Percentiles rank a stretch among this genome's conserved stretches.
These are phyloP conservation scores for Platerodrilus igneus DNA, from an alignment of 2,888 invertebrate genomes.

Conservation along the genomic window DNA sequence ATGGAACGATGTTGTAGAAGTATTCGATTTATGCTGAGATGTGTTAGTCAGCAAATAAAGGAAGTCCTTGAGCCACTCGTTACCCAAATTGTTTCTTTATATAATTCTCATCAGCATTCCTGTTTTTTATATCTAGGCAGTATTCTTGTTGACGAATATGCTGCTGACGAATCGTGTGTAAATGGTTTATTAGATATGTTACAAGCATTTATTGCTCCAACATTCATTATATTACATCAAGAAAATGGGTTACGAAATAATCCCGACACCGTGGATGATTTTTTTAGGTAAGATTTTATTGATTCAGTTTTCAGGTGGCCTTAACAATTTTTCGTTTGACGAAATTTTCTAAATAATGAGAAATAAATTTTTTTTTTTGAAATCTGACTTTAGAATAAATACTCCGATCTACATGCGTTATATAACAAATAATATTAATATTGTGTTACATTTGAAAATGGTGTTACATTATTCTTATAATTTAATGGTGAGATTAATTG, in stretches of 20 bases:
- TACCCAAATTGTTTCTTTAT: slow-evolving; percentile 77
- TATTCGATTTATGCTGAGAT: slow-evolving; percentile 83
- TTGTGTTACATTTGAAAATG: too few species aligned
- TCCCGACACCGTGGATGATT: slow-evolving; percentile 97
- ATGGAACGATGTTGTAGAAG: slow-evolving; percentile 92
- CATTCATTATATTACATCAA: slow-evolving; percentile 75
- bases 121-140: slow-evolving; percentile 88
- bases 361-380: too few species aligned
- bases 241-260: slow-evolving; percentile 80
- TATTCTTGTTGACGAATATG: slow-evolving; percentile 88
- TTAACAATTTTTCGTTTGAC: too few species aligned
- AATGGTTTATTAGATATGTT: slow-evolving; percentile 80
- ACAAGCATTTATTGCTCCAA: slow-evolving; percentile 74
- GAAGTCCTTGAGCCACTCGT: slow-evolving; percentile 75
- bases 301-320: too few species aligned
- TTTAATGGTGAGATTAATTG: too few species aligned
- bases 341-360: too few species aligned
- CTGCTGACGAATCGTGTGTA: slow-evolving; percentile 63
- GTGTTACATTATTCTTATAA: too few species aligned
- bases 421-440: too few species aligned
- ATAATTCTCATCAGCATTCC: slow-evolving; percentile 75
- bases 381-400: too few species aligned
- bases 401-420: too few species aligned
- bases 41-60: slow-evolving; percentile 74
- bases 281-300: slow-evolving; percentile 56